Evolutionary conservation across 2,797 vertebrate genomes (phyloP), one percentile per base, ranked within the genome.

Genomic region (Ptychadena robeensis): DNA sequence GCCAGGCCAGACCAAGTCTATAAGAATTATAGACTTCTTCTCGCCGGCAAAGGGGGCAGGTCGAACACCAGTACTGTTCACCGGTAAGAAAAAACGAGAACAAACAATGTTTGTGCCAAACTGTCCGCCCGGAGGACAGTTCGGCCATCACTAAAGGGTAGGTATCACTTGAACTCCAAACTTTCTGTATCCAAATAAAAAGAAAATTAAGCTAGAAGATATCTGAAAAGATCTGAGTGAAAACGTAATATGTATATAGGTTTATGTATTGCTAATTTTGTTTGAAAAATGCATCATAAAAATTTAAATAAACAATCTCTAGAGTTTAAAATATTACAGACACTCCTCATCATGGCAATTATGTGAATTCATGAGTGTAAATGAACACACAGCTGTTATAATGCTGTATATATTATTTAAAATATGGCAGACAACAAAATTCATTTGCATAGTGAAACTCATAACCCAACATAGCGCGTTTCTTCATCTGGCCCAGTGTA

Each of bases 351-450:
- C 67, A 10, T 59, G 65, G 15, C 44, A 28, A 32, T 77, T 77
- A 65, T 77, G 48, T 65, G 59, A n/a, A 71, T 48, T 10, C 25
- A 71, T 82, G 65, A 53, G 37, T 44, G 37, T 66, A 71, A 70
- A 32, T 32, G 67, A 77, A 71, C 35, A 71, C 63, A 38, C 57
- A 71, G 5, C 31, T 31, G 9, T 73, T 57, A 30, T 37, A 53
- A 79, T 79, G 44, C n/a, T 35, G 44, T 59, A 80, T 85, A 38
- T 81, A 71, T 80, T 71, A 76, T 80, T 80, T 65, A 68, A 80
- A 59, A 81, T 73, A 28, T 37, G 30, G 27, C 0, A 35, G 28
- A n/a, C n/a, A 65, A 9, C 44, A 82, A 31, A 53, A 40, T 35
- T 15, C 25, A 84, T 84, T 80, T 85, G 65, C 57, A 76, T 70